Base-by-base conservation (phyloP, 2,113 vertebrate species). In the Ondatra zibethicus region DNA sequence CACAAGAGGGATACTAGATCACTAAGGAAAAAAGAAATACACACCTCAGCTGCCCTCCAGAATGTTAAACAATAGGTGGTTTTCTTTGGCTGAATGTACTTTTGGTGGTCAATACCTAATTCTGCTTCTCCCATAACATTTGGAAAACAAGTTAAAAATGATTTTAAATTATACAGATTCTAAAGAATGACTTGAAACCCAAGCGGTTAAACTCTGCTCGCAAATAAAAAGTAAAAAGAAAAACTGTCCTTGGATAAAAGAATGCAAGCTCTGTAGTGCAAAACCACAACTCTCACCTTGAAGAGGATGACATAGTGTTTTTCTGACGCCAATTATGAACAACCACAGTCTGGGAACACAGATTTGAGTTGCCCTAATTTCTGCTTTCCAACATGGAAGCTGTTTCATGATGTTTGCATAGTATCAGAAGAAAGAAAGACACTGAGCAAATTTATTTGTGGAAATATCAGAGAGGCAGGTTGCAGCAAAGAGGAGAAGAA, bases 101-200 rank as follows among this genome's bases (percentile, higher is more conserved):
- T 86, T 91, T 42, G 86, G 29, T 36, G 96, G 61, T 92, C 61
- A 92, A 76, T 50, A 92, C 23, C 45, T 92, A 81, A 84, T 72
- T 80, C 42, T 70, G 77, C 4, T 92, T 92, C 68, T 93, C 86
- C 17, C 25, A 89, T 2, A 31, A 10, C 7, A 93, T 91, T 93
- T 88, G 66, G 52, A 93, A 93, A 97, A 88, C 47, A 85, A 93
- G 80, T 80, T 58, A 13, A 90, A 90, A 87, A 36, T 65, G 5
- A 2, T 89, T 96, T 88, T 81, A 90, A 92, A 55, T 86, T 27
- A 81, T 88, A 50, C 50, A 92, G 87, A 88, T 47, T 86, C 12
- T 93, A 93, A 92, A 84, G 29, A 29, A 88, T 90, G 52, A 1
- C 65, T 92, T 93, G 17, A 85, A 94, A 45, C 45, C 78, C 93